These are phyloP conservation scores for Hapalemur alaotrensis DNA, from an alignment of 2,797 vertebrate species.

Conservation along the genomic window DNA sequence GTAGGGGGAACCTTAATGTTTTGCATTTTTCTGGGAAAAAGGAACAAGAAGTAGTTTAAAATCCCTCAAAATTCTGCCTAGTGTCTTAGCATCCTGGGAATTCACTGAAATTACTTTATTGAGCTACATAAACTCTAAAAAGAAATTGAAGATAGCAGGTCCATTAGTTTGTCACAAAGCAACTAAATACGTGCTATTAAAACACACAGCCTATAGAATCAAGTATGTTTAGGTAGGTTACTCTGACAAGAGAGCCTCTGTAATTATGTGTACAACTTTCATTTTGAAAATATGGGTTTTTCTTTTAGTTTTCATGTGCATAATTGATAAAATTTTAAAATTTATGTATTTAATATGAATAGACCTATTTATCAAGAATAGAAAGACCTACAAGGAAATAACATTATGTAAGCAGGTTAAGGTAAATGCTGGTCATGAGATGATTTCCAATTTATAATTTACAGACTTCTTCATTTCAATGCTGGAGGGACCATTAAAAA, in stretches of 20 bases:
- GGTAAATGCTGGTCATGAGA: not conserved
- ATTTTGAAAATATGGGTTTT: not conserved
- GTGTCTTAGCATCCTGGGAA: not conserved
- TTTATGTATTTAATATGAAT: not conserved
- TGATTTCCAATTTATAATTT: not conserved
- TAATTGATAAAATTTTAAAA: not conserved
- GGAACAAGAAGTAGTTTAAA: constrained; percentile 14
- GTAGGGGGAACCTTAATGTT: not conserved
- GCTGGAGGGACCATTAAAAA: not conserved
- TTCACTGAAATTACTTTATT: constrained; percentile 11
- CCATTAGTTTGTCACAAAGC: not conserved
- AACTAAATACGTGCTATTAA: not conserved
- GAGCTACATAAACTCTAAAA: constrained; percentile 8
- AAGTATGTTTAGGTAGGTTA: not conserved
- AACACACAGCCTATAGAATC: not conserved
- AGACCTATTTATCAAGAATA: not conserved
- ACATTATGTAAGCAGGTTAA: not conserved
- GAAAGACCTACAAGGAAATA: not conserved
- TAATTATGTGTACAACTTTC: not conserved
- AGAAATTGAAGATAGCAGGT: not conserved
- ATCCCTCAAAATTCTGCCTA: not conserved
- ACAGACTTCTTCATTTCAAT: not conserved
- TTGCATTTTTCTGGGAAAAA: not conserved
- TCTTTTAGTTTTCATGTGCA: not conserved
- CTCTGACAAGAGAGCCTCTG: not conserved